These are phyloP conservation scores for Drosophila fungiperda DNA, from an alignment of 2,888 invertebrate genomes.

Conservation along the genomic window DNA sequence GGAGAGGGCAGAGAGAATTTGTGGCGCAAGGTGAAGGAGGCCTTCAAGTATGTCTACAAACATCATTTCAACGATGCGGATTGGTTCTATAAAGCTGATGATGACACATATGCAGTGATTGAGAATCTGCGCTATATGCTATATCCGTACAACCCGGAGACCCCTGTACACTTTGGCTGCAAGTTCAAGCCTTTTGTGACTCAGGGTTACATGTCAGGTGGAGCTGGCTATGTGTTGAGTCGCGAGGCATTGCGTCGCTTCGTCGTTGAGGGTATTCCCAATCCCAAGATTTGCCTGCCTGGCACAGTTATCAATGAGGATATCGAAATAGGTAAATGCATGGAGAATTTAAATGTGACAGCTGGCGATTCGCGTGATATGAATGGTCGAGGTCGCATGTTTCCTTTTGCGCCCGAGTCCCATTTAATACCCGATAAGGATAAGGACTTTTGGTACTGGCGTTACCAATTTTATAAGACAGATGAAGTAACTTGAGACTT, in stretches of 20 bases:
- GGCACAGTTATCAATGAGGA: not conserved
- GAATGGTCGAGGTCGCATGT: not conserved
- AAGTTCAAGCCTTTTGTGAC: not conserved
- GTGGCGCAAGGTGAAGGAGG: slow-evolving; percentile 9
- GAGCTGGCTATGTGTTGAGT: slow-evolving; percentile 3
- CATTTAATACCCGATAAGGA: not conserved
- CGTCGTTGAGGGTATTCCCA: not conserved
- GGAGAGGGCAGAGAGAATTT: slow-evolving; percentile 1
- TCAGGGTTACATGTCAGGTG: slow-evolving; percentile 1
- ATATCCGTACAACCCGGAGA: slow-evolving; percentile 7
- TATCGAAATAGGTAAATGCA: slow-evolving; percentile 85
- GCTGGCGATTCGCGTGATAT: slow-evolving; percentile 95
- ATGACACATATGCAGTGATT: slow-evolving; percentile 3
- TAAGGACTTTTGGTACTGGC: not conserved
- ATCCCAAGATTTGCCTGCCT: not conserved
- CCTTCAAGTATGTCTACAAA: slow-evolving; percentile 2
- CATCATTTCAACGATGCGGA: slow-evolving; percentile 12
- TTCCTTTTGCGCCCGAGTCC: no score
- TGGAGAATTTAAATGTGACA: slow-evolving; percentile 88
- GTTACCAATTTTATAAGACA: not conserved
- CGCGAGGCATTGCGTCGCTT: not conserved
- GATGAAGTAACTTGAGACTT: not conserved
- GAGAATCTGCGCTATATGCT: slow-evolving; percentile 2
- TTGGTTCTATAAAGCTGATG: slow-evolving; percentile 13
- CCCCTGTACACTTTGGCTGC: not conserved